Base-by-base conservation (phyloP, 2,888 invertebrate species). In the Nomada hirtipes region DNA sequence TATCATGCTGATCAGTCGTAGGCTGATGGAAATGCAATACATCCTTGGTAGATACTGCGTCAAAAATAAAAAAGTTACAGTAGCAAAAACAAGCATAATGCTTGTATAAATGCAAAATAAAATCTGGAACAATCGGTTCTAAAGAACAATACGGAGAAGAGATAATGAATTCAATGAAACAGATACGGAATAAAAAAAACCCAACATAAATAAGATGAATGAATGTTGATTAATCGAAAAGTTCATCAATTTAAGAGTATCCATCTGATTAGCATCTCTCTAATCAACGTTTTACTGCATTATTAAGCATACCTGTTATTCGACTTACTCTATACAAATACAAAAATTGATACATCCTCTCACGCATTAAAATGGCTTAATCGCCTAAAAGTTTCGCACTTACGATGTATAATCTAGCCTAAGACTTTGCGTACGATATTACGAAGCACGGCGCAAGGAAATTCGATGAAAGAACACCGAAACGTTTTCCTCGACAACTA, bases 331-430 rank as follows among this genome's bases (percentile, higher is more conserved):
- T 92, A 92, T 93, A 92, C 92, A 93, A 91, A 92, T 92, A 93
- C 92, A 93, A 93, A 82, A 93, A 91, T 91, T 85, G 91, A 90
- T 91, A 93, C 92, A 92, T 92, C 91, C 91, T 92, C 91, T 89
- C 91, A 90, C 90, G 91, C 89, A 90, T 90, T 91, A 89, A 90
- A 91, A 92, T 88, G 89, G 86, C 91, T 91, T 91, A 91, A 20
- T 77, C 73, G 73, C 68, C 76, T 85, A 81, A 73, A 73, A 83
- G 83, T 81, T 84, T 69, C 77, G 85, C 81, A 86, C 77, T 85
- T 85, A 90, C 87, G 79, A 85, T 89, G 85, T 87, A 89, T 90
- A 86, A 79, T 84, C 87, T 90, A 90, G 76, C 87, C 90, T 91
- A 91, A 76, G 87, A 87, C 78, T 84, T 83, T 83, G 89, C 89